Evolutionary conservation across 2,888 invertebrate genomes (phyloP).

Genomic region (Danaus chrysippus): DNA sequence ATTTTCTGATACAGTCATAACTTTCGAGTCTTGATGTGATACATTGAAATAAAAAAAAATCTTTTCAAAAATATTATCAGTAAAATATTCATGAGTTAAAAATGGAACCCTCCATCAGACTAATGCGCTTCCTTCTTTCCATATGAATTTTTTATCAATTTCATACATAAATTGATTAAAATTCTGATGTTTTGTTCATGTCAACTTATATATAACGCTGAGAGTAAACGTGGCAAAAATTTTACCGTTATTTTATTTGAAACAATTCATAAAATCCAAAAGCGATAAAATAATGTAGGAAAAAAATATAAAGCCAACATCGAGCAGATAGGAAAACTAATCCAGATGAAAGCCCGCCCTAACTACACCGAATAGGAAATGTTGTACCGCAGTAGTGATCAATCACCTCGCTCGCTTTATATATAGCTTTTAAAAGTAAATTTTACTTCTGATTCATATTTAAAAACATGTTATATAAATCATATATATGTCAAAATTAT

Average conservation of each 20-base stretch:
- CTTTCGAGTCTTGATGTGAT: no score
- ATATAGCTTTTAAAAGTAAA: background rate
- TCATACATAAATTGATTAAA: no score
- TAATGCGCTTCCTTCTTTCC: no score
- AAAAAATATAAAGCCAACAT: background rate
- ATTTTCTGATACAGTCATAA: no score
- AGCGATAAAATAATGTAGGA: background rate
- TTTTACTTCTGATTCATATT: background rate
- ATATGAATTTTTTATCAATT: no score
- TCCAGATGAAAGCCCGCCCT: constrained; percentile 5
- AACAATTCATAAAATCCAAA: background rate
- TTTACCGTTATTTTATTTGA: background rate
- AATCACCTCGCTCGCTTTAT: background rate
- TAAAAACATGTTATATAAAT: background rate
- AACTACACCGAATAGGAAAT: constrained; percentile 5
- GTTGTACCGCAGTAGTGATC: background rate
- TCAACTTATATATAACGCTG: background rate
- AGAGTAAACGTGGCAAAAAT: background rate
- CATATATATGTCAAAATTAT: background rate
- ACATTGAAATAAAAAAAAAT: no score
- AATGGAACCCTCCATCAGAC: no score
- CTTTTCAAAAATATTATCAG: no score
- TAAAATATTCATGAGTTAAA: no score
- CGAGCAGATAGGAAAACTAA: constrained; percentile 4
- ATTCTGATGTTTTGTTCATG: no score